Evolutionary conservation across 2,113 vertebrate genomes (phyloP), one percentile per base, ranked within the genome.

Genomic region (Dunckerocampus dactyliophorus): DNA sequence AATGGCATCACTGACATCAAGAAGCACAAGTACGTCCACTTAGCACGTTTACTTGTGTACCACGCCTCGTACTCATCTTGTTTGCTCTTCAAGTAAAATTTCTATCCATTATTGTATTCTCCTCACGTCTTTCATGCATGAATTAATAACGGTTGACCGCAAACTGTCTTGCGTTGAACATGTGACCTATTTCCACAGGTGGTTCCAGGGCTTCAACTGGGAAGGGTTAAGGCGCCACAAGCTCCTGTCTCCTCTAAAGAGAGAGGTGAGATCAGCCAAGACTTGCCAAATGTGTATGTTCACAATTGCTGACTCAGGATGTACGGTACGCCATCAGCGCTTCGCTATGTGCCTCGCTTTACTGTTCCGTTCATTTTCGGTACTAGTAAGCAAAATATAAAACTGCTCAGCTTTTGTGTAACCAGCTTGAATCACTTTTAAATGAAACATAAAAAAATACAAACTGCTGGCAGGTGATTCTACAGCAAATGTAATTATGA

Each of bases 141-240:
- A 53, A 11, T 12, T 0, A 53, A 53, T 3, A 8, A 28, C 20
- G 1, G 22, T 8, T 21, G 48, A 12, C 48, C 17, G 3, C 4
- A 17, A 20, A 19, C 17, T 49, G 17, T 9, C 8, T 3, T 17
- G n/a, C n/a, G 20, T 49, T 20, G 47, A 20, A 24, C 39, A 2
- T 47, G 19, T 19, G 1, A 34, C 31, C 66, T 0, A 22, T 52
- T 58, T 47, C 59, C 65, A 7, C 37, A 92, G 91, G 64, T 92
- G 91, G 91, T 92, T 92, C 74, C 90, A 91, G 69, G 91, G 90
- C 17, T 92, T 91, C 57, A 90, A 92, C 81, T 92, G 91, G 91
- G 89, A 91, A 17, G 91, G 91, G 42, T 61, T 92, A 37, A 84
- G 88, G 59, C 57, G 56, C n/a, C 81, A 65, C 12, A 89, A 89